Evolutionary conservation across 1,140 invertebrate genomes (phyloP), one percentile per base, ranked within the genome.

Genomic region (Heterodera schachtii): DNA sequence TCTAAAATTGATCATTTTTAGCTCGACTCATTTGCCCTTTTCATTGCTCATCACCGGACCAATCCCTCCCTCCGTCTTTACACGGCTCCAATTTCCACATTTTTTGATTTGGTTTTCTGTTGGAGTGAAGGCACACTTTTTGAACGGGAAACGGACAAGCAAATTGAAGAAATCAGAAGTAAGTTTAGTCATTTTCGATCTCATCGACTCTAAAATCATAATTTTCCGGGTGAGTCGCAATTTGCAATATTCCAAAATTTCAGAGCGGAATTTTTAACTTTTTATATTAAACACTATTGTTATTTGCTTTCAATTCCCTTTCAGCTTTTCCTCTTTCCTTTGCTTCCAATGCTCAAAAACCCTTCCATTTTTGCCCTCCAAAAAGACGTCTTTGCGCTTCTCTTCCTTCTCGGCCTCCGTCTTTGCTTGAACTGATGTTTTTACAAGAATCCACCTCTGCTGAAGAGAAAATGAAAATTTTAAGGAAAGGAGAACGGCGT

Each of bases 51-150:
- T 0, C 78, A 75, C 41, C 75, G 49, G 2, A 80, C 76, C 11
- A 81, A 41, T 52, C 49, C 47, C 57, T 60, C 31, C 41, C 8
- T 81, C 47, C 52, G 49, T 80, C 57, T 80, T n/a, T 81, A 81
- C 47, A 67, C 60, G 47, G 80, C 49, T 60, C 41, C 60, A 43
- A 43, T 79, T 57, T 46, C 76, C 7, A 31, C 31, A 2, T 81
- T 81, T 57, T 19, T 19, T n/a, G 47, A 81, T 6, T 79, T 81
- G 64, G 79, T 60, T 6, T 81, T 81, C 21, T 66, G 44, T n/a
- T 81, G 79, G 79, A 69, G 73, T 3, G 79, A 81, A 57, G 73
- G 46, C 44, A 77, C 21, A 7, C 64, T 81, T 47, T 79, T 81
- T 46, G 80, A 81, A 8, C 44, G 78, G 5, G 13, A 19, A 43